Conservation (phyloP, 2,113 vertebrate genomes). For the Epinephelus lanceolatus region DNA sequence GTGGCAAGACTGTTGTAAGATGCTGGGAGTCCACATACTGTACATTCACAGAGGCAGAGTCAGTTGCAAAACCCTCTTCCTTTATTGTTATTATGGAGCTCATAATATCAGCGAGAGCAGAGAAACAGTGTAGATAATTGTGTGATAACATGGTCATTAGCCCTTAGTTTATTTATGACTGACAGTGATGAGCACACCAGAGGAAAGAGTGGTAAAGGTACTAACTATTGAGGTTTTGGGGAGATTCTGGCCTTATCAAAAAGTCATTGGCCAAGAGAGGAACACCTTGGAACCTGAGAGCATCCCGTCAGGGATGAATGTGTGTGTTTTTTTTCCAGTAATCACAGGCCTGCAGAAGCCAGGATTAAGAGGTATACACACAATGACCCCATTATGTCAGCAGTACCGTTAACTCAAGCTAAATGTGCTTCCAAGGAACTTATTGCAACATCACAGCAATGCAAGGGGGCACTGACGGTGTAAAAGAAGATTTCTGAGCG, state of each 20-base stretch:
- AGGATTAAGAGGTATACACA: constrained; percentile 62
- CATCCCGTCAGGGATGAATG: constrained; percentile 26
- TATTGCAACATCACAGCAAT: constrained; percentile 60
- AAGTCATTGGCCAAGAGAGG: not conserved
- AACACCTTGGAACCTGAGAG: constrained; percentile 21
- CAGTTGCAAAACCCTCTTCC: not conserved
- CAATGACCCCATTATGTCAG: constrained; percentile 80
- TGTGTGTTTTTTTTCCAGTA: constrained; percentile 35
- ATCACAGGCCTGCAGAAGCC: constrained; percentile 56
- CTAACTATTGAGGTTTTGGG: not conserved
- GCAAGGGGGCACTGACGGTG: constrained; percentile 25
- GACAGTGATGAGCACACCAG: not conserved
- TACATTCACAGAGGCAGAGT: not conserved
- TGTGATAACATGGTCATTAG: constrained; percentile 25
- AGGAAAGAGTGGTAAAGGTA: not conserved
- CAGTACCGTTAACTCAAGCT: constrained; percentile 56
- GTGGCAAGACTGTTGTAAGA: constrained; percentile 2
- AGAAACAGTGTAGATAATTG: constrained; percentile 23
- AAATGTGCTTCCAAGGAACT: constrained; percentile 65
- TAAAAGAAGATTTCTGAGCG: constrained; percentile 24
- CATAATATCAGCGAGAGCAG: constrained; percentile 23
- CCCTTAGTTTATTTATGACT: not conserved
- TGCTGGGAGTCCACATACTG: not conserved
- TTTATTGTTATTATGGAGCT: constrained; percentile 12
- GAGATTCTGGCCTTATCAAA: not conserved